Evolutionary conservation across 2,888 invertebrate genomes (phyloP), one percentile per base, ranked within the genome.

Genomic region (Leptarthrus brevirostris): DNA sequence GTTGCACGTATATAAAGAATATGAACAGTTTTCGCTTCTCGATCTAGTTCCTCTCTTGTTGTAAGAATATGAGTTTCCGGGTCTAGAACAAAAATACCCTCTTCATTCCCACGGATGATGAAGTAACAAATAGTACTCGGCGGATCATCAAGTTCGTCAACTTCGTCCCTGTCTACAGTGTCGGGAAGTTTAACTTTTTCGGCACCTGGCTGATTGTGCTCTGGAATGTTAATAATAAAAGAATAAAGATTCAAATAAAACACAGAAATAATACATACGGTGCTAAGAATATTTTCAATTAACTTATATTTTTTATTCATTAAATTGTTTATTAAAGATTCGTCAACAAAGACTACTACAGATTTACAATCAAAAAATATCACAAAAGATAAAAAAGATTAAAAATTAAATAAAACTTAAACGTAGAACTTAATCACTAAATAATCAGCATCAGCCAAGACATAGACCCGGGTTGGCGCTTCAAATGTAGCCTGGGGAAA

Each of bases 111-210:
- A 4, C 90, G 90, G n/a, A 96, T 90, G 64, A 97, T 93, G 81
- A 91, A 97, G 82, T 96, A 97, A 81, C 97, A 98, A n/a, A 96
- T 94, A 75, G 93, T 92, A 61, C 92, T 88, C 58, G 92, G 89
- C 0, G 93, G 92, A 78, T 93, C 93, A 77, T 93, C 93, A 1
- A 92, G 89, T 79, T 95, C 92, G 79, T 94, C 94, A 16, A 94
- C 90, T 79, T 92, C 94, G 81, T 95, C 95, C 77, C 93, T 88
- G 80, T 96, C 96, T 52, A 95, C 89, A 0, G 96, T 95, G 77
- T 92, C 91, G 0, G 94, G 93, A 10, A 96, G 85, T 79, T 89
- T 88, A 1, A 90, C 84, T 2, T 87, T 88, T 82, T 93, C 93
- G 3, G 88, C 85, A 0, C 91, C 91, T 0, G 92, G 88, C 20